Base-by-base conservation (phyloP, 2,888 invertebrate species). In the Zhuqinia jingwanae region DNA sequence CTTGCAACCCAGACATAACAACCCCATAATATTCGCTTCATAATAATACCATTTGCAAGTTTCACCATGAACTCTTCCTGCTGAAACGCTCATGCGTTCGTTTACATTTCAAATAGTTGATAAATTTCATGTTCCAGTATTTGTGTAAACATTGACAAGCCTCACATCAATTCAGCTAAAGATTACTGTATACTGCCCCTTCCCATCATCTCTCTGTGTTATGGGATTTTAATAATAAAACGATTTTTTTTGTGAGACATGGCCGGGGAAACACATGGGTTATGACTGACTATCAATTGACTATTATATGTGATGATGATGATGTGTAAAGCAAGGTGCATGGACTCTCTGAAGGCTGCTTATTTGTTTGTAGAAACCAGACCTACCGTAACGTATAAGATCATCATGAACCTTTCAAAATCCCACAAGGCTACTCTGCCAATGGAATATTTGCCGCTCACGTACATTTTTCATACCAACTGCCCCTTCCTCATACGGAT, bases 261-360 rank as follows among this genome's bases (percentile, higher is more conserved):
- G 65, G n/a, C n/a, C n/a, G n/a, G n/a, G 11, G n/a, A 22, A 45
- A 47, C 70, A 50, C n/a, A 25, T 15, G n/a, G 10, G 22, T 11
- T 22, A 3, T 70, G 45, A 22, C 36, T 36, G 8, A 36, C 36
- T 36, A 36, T 36, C 8, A n/a, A n/a, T n/a, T n/a, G n/a, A n/a
- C n/a, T n/a, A n/a, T n/a, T n/a, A n/a, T n/a, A n/a, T n/a, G n/a
- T n/a, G n/a, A n/a, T n/a, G n/a, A n/a, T n/a, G n/a, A n/a, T 25
- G 2, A 15, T 22, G 30, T 13, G 13, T 22, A 63, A 22, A 53
- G 50, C 1, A 70, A 56, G 82, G 83, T 76, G 65, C 76, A 76
- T 76, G 76, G 36, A 83, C 83, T 76, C 13, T 58, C 36, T 76
- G 65, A 83, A 83, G 76, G 83, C 20, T 60, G 11, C 27, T 27